A percentile compares a stretch with the other conserved stretches of the same genome.
phyloP scores from a whole-genome alignment of 2,113 vertebrate genomes.

The Periophthalmodon schlosseri region DNA sequence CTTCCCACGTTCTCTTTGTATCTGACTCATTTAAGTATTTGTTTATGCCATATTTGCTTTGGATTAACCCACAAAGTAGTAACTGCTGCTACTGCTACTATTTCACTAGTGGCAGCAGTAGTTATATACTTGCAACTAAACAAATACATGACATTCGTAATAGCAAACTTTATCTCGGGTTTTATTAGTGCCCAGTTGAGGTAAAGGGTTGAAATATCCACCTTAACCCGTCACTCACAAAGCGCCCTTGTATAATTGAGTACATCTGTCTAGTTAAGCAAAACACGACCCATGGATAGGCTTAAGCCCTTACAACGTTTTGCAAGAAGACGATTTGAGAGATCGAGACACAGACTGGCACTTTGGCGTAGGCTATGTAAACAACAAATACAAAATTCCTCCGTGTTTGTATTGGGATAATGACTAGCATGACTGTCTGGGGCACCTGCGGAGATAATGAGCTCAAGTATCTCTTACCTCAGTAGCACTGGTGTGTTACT shows the following conservation, averaged over 20 bases:
- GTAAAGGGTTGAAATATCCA: conserved; percentile 56
- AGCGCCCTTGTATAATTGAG: conserved; percentile 66
- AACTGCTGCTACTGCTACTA: background rate
- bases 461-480: conserved; percentile 51
- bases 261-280: conserved; percentile 57
- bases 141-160: background rate
- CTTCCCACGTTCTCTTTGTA: background rate
- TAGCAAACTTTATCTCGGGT: conserved; percentile 25
- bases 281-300: conserved; percentile 27
- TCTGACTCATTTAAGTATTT: background rate
- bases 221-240: conserved; percentile 58
- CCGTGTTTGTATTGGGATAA: conserved; percentile 40
- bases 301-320: conserved; percentile 29
- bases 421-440: conserved; percentile 21
- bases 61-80: too few species aligned
- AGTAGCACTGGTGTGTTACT: conserved; percentile 55
- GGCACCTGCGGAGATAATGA: conserved; percentile 69
- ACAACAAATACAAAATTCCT: conserved; percentile 20
- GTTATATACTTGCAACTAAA: background rate
- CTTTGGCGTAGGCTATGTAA: conserved; percentile 19
- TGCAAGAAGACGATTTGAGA: conserved; percentile 35
- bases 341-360: conserved; percentile 13
- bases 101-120: background rate
- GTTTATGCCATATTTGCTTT: too few species aligned
- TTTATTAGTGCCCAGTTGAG: conserved; percentile 54